Evolutionary conservation across 2,113 vertebrate species (phyloP).

Genomic region (Hyperopisus bebe): DNA sequence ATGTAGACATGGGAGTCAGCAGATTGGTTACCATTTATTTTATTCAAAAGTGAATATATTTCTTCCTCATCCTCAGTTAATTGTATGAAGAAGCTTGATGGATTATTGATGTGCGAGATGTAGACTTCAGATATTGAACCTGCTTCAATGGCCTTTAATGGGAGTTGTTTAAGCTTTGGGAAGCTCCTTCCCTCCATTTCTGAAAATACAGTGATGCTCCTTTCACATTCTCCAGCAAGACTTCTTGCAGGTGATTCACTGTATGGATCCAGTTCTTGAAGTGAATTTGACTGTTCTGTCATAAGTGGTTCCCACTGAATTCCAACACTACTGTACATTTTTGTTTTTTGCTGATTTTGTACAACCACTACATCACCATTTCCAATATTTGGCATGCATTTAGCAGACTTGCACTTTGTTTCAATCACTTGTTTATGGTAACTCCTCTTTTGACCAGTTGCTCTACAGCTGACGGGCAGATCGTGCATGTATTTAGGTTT

Average conservation of each 20-base stretch:
- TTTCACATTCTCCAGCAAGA: slow-evolving; percentile 12
- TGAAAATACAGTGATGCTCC: background rate
- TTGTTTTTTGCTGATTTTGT: slow-evolving; percentile 9
- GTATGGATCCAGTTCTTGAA: background rate
- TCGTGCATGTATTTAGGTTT: slow-evolving; percentile 21
- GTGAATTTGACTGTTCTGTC: background rate
- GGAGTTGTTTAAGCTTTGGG: slow-evolving; percentile 57
- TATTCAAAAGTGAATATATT: slow-evolving; percentile 63
- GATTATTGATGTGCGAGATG: slow-evolving; percentile 71
- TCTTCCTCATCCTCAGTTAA: slow-evolving; percentile 63
- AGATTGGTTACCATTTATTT: slow-evolving; percentile 58
- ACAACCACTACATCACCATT: background rate
- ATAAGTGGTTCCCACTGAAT: slow-evolving; percentile 9
- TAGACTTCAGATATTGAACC: slow-evolving; percentile 67
- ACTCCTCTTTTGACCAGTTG: background rate
- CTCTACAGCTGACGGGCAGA: slow-evolving; percentile 7
- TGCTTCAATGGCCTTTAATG: slow-evolving; percentile 53
- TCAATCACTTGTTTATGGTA: background rate
- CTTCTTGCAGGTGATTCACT: background rate
- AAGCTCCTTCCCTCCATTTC: slow-evolving; percentile 24
- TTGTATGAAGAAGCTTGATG: slow-evolving; percentile 79
- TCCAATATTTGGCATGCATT: background rate
- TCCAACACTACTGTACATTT: slow-evolving; percentile 11
- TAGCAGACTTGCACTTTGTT: background rate
- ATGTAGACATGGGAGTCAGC: slow-evolving; percentile 27